Conservation (phyloP, 2,888 invertebrate genomes). For the Hirtodrosophila histrioides region DNA sequence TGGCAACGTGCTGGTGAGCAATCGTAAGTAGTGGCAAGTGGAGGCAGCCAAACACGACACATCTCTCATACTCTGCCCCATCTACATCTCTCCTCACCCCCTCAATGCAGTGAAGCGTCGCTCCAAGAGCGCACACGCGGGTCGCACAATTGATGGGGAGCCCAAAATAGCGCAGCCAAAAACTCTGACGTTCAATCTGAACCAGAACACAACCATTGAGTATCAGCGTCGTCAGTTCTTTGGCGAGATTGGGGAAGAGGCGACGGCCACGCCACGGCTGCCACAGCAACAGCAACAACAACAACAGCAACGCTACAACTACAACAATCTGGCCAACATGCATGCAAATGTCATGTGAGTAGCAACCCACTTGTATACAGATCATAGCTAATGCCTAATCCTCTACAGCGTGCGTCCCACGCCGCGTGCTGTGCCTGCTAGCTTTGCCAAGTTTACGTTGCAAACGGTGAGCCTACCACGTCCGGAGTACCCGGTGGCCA, state of each 20-base stretch:
- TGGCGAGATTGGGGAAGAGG: constrained; percentile 71
- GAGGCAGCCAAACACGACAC: constrained; percentile 2
- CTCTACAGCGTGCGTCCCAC: constrained; percentile 82
- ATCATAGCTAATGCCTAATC: not conserved
- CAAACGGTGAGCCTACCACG: constrained; percentile 90
- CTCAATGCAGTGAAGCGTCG: constrained; percentile 82
- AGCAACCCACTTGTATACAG: not conserved
- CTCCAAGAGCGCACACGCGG: constrained; percentile 84
- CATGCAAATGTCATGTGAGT: constrained; percentile 85
- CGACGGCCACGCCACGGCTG: constrained; percentile 34
- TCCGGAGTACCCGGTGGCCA: constrained; percentile 88
- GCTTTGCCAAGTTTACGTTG: constrained; percentile 87
- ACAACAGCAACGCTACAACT: constrained; percentile 71
- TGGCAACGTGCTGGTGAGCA: constrained; percentile 69
- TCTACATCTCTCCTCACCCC: not conserved
- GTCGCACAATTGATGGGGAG: constrained; percentile 76
- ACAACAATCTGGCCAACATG: constrained; percentile 81
- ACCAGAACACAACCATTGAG: constrained; percentile 84
- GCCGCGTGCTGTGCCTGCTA: constrained; percentile 83
- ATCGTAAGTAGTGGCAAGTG: constrained; percentile 71
- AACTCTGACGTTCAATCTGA: constrained; percentile 83
- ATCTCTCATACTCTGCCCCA: not conserved
- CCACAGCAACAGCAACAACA: constrained; percentile 10
- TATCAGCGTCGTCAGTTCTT: constrained; percentile 82
- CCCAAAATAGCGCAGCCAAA: constrained; percentile 83